Conservation (phyloP, 1,140 invertebrate genomes). For the Campoletis sonorensis region DNA sequence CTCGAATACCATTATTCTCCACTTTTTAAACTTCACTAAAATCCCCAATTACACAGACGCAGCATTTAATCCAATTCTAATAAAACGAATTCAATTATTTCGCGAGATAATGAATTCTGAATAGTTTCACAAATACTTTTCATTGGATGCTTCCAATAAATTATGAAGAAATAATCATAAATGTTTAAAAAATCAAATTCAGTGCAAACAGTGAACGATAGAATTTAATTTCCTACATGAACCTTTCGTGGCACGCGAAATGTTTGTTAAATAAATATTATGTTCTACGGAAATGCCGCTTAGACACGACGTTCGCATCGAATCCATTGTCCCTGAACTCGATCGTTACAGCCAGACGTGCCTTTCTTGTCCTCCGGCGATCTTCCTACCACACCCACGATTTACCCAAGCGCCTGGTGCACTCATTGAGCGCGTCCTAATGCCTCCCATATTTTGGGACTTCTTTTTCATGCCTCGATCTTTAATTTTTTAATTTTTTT, state of each 20-base stretch:
- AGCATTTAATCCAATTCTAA: too few species aligned
- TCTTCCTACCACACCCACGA: constrained; percentile 46
- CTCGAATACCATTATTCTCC: neutral
- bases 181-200: too few species aligned
- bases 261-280: neutral
- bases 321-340: constrained; percentile 37
- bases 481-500: constrained; percentile 15
- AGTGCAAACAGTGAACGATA: too few species aligned
- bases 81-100: too few species aligned
- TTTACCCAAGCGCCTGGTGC: constrained; percentile 6
- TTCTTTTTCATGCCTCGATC: constrained; percentile 35
- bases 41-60: too few species aligned
- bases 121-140: too few species aligned
- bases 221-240: too few species aligned
- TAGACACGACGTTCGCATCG: constrained; percentile 24
- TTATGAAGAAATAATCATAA: too few species aligned
- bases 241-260: neutral
- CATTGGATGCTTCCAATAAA: too few species aligned
- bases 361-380: constrained; percentile 48
- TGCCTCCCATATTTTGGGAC: constrained; percentile 48
- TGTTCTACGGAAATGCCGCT: neutral
- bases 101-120: too few species aligned
- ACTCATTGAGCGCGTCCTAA: constrained; percentile 40
- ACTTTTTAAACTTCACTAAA: neutral
- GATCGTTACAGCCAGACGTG: constrained; percentile 50